Evolutionary conservation across 2,888 invertebrate genomes (phyloP).

Genomic region (Andrena chrysosceles): DNA sequence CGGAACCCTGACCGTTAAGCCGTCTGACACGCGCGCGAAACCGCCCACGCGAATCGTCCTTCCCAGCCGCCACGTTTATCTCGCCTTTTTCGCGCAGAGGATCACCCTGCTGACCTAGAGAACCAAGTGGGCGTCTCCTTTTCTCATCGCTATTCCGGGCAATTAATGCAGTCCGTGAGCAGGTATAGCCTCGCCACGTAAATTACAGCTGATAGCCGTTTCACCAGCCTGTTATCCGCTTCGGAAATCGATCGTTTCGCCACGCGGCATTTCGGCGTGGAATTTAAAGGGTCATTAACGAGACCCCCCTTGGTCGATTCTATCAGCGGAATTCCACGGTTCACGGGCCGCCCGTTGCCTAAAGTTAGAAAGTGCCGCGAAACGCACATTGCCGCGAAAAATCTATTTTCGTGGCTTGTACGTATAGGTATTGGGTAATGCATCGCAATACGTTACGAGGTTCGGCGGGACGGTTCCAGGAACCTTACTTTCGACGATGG

Average conservation of each 20-base stretch:
- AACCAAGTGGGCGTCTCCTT: constrained; percentile 52
- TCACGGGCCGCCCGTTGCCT: neutral
- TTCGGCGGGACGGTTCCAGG: constrained; percentile 64
- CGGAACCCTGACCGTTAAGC: constrained; percentile 45
- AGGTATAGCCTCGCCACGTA: constrained; percentile 26
- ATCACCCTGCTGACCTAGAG: constrained; percentile 71
- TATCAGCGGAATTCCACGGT: neutral
- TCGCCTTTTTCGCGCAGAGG: constrained; percentile 62
- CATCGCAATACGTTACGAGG: constrained; percentile 35
- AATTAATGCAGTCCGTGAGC: constrained; percentile 54
- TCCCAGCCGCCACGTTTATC: constrained; percentile 61
- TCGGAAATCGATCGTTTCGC: neutral
- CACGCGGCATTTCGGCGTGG: neutral
- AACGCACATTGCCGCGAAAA: constrained; percentile 27
- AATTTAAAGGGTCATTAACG: neutral
- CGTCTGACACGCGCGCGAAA: constrained; percentile 37
- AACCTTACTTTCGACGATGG: constrained; percentile 70
- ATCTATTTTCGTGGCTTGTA: constrained; percentile 54
- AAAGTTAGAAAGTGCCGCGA: constrained; percentile 25
- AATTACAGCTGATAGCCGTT: constrained; percentile 6
- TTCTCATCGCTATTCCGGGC: constrained; percentile 35
- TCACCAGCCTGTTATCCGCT: neutral
- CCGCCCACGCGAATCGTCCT: constrained; percentile 69
- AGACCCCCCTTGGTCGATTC: neutral
- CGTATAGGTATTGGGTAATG: constrained; percentile 29